phyloP scores from a whole-genome alignment of 2,113 vertebrate species.

The Corapipo altera region DNA sequence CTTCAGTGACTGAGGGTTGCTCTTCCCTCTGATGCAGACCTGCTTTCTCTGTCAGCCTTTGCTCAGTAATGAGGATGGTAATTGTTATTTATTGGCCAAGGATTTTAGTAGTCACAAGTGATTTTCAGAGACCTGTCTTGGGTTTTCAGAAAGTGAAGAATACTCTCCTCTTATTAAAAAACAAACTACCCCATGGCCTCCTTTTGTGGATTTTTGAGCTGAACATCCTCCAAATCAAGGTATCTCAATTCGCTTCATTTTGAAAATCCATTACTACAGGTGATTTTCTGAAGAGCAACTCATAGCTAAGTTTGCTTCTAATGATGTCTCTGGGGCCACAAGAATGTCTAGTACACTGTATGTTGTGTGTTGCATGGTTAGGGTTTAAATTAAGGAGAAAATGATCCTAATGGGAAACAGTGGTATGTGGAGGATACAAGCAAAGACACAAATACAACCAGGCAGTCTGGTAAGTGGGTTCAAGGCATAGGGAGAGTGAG shows the following conservation, averaged over 20 bases:
- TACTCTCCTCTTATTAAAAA: not conserved
- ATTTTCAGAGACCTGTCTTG: not conserved
- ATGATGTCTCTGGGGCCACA: not conserved
- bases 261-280: not conserved
- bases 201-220: not conserved
- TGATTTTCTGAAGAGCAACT: not conserved
- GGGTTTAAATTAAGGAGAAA: not conserved
- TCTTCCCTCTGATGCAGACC: not conserved
- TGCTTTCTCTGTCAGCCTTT: not conserved
- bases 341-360: not conserved
- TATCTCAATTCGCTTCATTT: not conserved
- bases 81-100: not conserved
- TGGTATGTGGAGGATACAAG: not conserved
- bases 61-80: not conserved
- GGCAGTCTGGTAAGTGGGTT: not conserved
- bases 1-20: not conserved
- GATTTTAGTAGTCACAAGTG: not conserved
- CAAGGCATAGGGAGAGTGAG: not conserved
- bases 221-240: not conserved
- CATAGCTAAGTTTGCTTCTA: not conserved
- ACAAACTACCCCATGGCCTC: rapidly evolving
- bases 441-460: not conserved
- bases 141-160: not conserved
- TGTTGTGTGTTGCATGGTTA: not conserved
- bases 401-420: not conserved